Base-by-base conservation (phyloP, 2,113 vertebrate species). In the Chelonoidis abingdonii region DNA sequence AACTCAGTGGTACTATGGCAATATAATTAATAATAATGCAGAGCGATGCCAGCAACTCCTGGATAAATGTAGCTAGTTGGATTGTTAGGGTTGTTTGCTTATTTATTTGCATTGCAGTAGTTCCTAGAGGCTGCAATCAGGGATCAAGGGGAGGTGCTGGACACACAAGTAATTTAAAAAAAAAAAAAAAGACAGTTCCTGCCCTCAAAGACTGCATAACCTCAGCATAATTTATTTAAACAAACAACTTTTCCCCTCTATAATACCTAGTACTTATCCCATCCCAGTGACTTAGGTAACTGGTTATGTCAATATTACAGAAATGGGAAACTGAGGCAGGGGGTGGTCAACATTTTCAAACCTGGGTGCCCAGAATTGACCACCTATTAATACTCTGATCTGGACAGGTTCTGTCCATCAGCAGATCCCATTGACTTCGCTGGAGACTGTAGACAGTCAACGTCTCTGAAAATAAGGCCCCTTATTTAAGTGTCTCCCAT, bases 401-500 rank as follows among this genome's bases (percentile, higher is more conserved):
- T 83, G 29, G 27, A 35, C 62, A 72, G 19, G 5, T 38, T 38
- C 10, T 38, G 80, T 8, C 4, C 78, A 1, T 38, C 1, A 0
- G 1, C 31, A 53, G 16, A 2, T 69, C 17, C 47, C 0, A 2
- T 38, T 9, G 19, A n/a, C 87, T 82, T 87, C 47, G 41, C 21
- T 22, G 56, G 13, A 38, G 5, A 22, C 1, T 2, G 2, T 0
- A 2, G 31, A 9, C 44, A 83, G 14, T 1, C 16, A 7, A 0
- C 29, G n/a, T 14, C 4, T 24, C 41, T 8, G 2, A 41, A 93
- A 91, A 5, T 38, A 31, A 87, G 27, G 27, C 3, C 80, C 6
- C 10, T 92, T 53, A 27, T 76, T 81, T 79, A 47, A 1, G 38
- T 83, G 38, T 8, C 1, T 6, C 5, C 5, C 56, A n/a, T 56